phyloP scores from a whole-genome alignment of 2,888 invertebrate species.

The Polydrusus tereticollis region DNA sequence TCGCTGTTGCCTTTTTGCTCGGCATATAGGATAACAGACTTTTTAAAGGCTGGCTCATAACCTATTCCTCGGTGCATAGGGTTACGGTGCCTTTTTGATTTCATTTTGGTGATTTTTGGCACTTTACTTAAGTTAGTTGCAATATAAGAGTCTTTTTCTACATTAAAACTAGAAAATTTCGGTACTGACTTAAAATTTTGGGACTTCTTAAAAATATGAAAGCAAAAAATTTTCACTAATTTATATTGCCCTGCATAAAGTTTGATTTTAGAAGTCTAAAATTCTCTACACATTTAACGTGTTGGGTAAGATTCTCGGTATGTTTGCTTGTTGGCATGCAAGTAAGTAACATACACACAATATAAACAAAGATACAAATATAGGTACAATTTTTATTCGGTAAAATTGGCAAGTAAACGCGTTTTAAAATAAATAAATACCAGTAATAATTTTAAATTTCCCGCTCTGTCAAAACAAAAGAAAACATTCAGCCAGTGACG shows the following conservation, averaged over 20 bases:
- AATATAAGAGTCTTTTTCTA: too few relatives aligned
- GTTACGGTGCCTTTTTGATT: conserved; percentile 28
- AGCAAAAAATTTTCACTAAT: too few relatives aligned
- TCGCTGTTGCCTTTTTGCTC: conserved; percentile 59
- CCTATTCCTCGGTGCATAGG: conserved; percentile 12
- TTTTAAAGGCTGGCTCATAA: conserved; percentile 61
- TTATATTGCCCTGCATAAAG: too few relatives aligned
- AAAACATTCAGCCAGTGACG: conserved; percentile 8
- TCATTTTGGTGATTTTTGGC: conserved; percentile 36
- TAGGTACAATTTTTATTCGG: too few relatives aligned
- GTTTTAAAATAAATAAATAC: neutral
- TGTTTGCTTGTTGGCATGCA: neutral
- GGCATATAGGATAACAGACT: conserved; percentile 60
- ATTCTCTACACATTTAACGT: too few relatives aligned
- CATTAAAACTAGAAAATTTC: too few relatives aligned
- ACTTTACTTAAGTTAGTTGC: too few relatives aligned
- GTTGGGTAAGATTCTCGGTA: neutral
- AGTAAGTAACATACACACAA: too few relatives aligned
- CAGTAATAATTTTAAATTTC: conserved; percentile 17
- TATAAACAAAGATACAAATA: too few relatives aligned
- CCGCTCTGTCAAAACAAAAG: conserved; percentile 19
- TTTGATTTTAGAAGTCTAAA: too few relatives aligned
- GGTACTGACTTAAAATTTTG: neutral
- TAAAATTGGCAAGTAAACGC: too few relatives aligned
- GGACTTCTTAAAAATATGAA: neutral